Evolutionary conservation across 2,888 invertebrate species (phyloP), one percentile per base, ranked within the genome.

Genomic region (Congeria kusceri): DNA sequence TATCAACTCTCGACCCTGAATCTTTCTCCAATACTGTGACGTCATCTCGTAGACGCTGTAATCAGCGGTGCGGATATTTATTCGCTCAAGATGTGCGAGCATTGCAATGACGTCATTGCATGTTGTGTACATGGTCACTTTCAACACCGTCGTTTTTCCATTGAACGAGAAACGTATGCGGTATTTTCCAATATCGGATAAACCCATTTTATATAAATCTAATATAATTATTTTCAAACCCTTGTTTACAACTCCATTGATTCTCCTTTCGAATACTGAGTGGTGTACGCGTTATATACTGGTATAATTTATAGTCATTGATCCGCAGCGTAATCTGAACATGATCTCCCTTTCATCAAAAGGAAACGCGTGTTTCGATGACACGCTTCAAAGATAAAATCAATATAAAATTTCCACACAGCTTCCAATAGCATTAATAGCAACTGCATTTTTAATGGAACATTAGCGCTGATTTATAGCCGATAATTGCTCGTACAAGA

Each of bases 41-140:
- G 68, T 80, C 46, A 20, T 58, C 61, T 80, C 80, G 57, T 64
- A 80, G 28, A 76, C 53, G 44, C 65, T 61, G 15, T 58, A 66
- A 20, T 59, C 57, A 7, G 62, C 11, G 23, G 53, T 29, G 7
- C 56, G 57, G 18, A 59, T 23, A 4, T 61, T 20, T 7, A 66
- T 15, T 20, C 62, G 61, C 44, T 23, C 15, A 61, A 68, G 69
- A 27, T 62, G 27, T 9, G 69, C 28, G 20, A 80, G n/a, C 61
- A 69, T 65, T 28, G 76, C 75, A 61, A 76, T 69, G 39, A 80
- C 80, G 72, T 80, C 80, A 72, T 65, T 47, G 49, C 76, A 73
- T 20, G 75, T 80, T 39, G 76, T 65, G 59, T 76, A 73, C 23
- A 61, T 76, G 1, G 80, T 69, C 9, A 80, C 72, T 46, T 76